Evolutionary conservation across 2,888 invertebrate genomes (phyloP), one percentile per base, ranked within the genome.

Genomic region (Axea sp.): DNA sequence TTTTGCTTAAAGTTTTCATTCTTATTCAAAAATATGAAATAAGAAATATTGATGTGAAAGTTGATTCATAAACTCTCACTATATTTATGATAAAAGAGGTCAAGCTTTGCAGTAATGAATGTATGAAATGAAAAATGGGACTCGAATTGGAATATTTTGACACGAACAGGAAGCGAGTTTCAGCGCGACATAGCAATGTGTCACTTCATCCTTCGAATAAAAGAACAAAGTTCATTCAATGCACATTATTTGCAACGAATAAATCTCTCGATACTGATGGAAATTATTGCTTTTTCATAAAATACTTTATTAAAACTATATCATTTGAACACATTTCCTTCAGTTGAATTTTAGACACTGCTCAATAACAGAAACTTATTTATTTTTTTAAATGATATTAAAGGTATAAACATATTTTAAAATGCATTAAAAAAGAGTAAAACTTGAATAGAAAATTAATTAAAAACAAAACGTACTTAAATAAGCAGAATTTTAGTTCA

Each of bases 171-270:
- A 62, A 64, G 53, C 12, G 51, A 53, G 43, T 39, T 53, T 35
- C 64, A 53, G 12, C 53, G 64, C 35, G 43, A 65, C 64, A 65
- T 53, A 30, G 45, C 64, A 53, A 65, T 45, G 64, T 53, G 64
- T 65, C 64, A 53, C 64, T 65, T 45, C 35, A 37, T 65, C 35
- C 43, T 64, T 65, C 64, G 37, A 55, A 65, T 65, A 65, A 55
- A 55, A 55, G 55, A 55, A 65, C 55, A 47, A 55, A 55, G 47
- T 65, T 65, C 53, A 65, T 65, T 65, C 53, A 65, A 65, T 65
- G 43, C 35, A 22, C 64, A 53, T 53, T 65, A 65, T 65, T 65
- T 53, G 53, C 28, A 45, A 28, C 53, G 53, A 65, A 65, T 65
- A 65, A 53, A 65, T 65, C 64, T 65, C 45, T 33, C 41, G 31